A percentile compares a stretch with the other conserved stretches of the same genome.
phyloP scores from a whole-genome alignment of 92 coral and sea anemone species.

The Galaxea fascicularis region DNA sequence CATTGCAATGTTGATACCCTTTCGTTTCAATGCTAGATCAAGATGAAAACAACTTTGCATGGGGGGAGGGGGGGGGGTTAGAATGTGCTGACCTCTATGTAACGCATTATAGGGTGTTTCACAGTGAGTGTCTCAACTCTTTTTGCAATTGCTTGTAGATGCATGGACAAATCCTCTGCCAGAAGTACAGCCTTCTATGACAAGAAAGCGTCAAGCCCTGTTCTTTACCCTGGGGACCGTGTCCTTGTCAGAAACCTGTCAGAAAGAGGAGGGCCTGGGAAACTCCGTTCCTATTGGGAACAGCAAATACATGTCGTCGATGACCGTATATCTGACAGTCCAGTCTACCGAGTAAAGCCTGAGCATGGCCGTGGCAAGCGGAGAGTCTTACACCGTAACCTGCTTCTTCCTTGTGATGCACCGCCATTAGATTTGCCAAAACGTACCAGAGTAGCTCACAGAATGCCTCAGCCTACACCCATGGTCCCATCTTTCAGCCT shows the following conservation, averaged over 20 bases:
- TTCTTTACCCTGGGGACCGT: constrained; percentile 58
- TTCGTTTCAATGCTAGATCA: background rate
- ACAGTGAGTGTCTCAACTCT: background rate
- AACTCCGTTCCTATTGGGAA: constrained; percentile 74
- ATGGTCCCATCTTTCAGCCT: constrained; percentile 3
- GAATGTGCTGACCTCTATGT: no score
- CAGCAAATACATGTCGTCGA: constrained; percentile 48
- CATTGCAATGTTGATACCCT: no score
- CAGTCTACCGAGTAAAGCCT: constrained; percentile 59
- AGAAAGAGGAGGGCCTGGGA: constrained; percentile 73
- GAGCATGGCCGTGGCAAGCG: constrained; percentile 56
- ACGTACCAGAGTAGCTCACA: background rate
- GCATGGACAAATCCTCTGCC: constrained; percentile 12
- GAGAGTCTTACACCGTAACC: constrained; percentile 63
- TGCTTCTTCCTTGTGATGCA: constrained; percentile 70
- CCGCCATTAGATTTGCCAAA: constrained; percentile 49
- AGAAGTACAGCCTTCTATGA: constrained; percentile 57
- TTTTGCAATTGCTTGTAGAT: no score
- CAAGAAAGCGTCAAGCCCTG: constrained; percentile 29
- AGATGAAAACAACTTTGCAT: no score
- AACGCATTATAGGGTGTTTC: no score
- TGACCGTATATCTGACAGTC: constrained; percentile 48
- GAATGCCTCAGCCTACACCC: background rate
- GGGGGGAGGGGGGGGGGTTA: no score
- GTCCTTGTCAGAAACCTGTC: constrained; percentile 68